A percentile compares a stretch with the other conserved stretches of the same genome.
Conservation (phyloP, 1,140 invertebrate species). For the Parapsyche elsis region DNA sequence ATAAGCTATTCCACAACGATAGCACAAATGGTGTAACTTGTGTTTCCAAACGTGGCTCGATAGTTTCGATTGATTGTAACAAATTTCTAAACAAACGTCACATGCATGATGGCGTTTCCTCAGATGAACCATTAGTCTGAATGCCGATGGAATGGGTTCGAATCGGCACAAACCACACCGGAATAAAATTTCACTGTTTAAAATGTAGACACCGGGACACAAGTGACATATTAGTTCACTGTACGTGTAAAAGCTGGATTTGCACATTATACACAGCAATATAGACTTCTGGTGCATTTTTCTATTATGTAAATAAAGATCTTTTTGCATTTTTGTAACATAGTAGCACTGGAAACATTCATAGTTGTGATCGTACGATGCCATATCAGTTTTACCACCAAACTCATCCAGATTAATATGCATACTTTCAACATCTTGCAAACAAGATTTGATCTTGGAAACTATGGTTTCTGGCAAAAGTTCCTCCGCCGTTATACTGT, state of each 20-base stretch:
- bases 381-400: constrained; percentile 63
- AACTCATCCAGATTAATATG: constrained; percentile 80
- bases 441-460: constrained; percentile 72
- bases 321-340: constrained; percentile 79
- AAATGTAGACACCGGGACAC: constrained; percentile 80
- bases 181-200: constrained; percentile 71
- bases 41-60: constrained; percentile 91
- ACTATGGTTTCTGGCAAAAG: constrained; percentile 78
- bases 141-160: constrained; percentile 81
- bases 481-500: constrained; percentile 78
- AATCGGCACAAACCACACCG: constrained; percentile 81
- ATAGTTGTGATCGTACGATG: constrained; percentile 72
- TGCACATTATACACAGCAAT: constrained; percentile 85
- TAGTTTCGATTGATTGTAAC: constrained; percentile 79
- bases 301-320: constrained; percentile 84
- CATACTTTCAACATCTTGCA: constrained; percentile 70
- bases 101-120: constrained; percentile 84
- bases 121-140: constrained; percentile 86
- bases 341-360: constrained; percentile 88
- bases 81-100: constrained; percentile 85
- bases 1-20: constrained; percentile 86
- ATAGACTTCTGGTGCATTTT: constrained; percentile 86
- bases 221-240: constrained; percentile 86
- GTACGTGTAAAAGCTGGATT: constrained; percentile 85
- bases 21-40: constrained; percentile 85